These are phyloP conservation scores for Drosophila sordidula DNA, from an alignment of 2,888 invertebrate species.

Conservation along the genomic window DNA sequence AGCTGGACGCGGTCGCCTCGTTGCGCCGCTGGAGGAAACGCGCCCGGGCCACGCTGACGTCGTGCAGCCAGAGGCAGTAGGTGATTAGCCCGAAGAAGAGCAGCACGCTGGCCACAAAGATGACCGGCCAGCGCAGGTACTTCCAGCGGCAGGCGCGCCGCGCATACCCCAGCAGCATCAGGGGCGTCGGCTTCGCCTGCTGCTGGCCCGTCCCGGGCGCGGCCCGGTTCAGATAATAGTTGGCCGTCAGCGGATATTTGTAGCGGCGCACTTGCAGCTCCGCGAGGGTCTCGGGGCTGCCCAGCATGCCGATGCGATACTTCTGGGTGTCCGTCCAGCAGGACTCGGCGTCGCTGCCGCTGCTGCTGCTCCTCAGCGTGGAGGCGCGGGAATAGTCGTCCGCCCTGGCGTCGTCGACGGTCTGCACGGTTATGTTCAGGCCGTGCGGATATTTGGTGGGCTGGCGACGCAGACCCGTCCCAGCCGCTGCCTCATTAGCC, in stretches of 20 bases:
- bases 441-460: constrained; percentile 82
- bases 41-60: constrained; percentile 79
- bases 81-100: constrained; percentile 82
- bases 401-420: constrained; percentile 48
- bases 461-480: constrained; percentile 67
- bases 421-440: constrained; percentile 78
- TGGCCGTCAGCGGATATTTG: constrained; percentile 80
- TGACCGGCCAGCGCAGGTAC: constrained; percentile 81
- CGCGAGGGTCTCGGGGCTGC: constrained; percentile 78
- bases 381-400: constrained; percentile 69
- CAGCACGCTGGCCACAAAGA: constrained; percentile 77
- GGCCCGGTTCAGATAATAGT: constrained; percentile 74
- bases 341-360: constrained; percentile 37
- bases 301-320: constrained; percentile 76
- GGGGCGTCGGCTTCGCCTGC: constrained; percentile 62
- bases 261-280: constrained; percentile 82
- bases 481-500: constrained; percentile 39
- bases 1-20: constrained; percentile 41
- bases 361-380: constrained; percentile 69
- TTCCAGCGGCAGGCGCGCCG: constrained; percentile 78
- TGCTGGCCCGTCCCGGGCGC: not conserved
- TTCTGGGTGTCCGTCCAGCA: constrained; percentile 71
- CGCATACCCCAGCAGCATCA: constrained; percentile 66
- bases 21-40: constrained; percentile 73
- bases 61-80: constrained; percentile 82